Evolutionary conservation across 35 echinoderm and acorn worm genomes (phyloP).

Genomic region (Lytechinus pictus): DNA sequence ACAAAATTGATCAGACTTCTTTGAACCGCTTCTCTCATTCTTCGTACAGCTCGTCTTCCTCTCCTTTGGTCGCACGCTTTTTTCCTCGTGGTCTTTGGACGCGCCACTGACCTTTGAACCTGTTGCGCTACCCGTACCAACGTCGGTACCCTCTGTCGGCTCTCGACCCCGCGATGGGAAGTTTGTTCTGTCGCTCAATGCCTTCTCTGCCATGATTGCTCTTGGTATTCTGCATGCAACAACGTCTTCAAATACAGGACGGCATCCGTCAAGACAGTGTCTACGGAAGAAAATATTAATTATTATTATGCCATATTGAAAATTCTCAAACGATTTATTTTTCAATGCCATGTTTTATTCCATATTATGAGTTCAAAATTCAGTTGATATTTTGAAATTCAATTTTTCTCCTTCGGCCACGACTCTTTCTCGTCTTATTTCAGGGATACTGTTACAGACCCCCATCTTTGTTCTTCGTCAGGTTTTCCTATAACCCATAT

Average conservation of each 20-base stretch:
- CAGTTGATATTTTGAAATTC: too few relatives aligned
- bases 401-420: too few relatives aligned
- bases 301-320: background rate
- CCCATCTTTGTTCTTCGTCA: too few relatives aligned
- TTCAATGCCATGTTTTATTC: too few relatives aligned
- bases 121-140: background rate
- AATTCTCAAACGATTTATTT: too few relatives aligned
- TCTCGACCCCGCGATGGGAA: background rate
- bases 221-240: background rate
- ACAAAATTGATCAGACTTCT: background rate
- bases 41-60: background rate
- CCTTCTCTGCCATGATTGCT: background rate
- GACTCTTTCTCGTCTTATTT: too few relatives aligned
- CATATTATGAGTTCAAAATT: too few relatives aligned
- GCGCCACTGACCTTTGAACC: background rate
- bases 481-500: too few relatives aligned
- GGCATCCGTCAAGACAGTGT: background rate
- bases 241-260: background rate
- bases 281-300: background rate
- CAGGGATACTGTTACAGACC: too few relatives aligned
- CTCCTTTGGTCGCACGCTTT: background rate
- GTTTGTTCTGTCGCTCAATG: background rate
- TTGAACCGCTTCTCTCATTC: background rate
- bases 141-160: background rate
- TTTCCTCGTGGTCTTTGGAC: background rate